Conservation (phyloP, 2,888 invertebrate genomes). For the Antheraea assamensis region DNA sequence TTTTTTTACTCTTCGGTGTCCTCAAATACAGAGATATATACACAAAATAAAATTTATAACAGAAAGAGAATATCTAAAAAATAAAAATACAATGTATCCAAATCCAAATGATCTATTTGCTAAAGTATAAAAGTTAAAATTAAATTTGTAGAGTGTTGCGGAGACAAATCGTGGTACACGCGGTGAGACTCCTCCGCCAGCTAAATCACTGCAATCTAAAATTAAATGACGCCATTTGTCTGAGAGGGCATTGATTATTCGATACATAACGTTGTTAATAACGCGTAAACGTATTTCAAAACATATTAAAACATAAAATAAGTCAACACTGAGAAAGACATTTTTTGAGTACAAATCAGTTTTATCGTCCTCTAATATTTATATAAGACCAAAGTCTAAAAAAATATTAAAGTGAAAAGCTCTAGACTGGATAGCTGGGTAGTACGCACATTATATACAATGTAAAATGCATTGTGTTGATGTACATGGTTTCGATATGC, state of each 20-base stretch:
- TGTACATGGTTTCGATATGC: background rate
- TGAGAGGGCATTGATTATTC: slow-evolving; percentile 45
- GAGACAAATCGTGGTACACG: slow-evolving; percentile 53
- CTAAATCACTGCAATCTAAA: slow-evolving; percentile 66
- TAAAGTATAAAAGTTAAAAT: slow-evolving; percentile 69
- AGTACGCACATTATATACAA: background rate
- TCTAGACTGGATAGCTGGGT: background rate
- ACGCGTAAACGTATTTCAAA: background rate
- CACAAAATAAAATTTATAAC: background rate
- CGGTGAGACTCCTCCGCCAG: slow-evolving; percentile 34
- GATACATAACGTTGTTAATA: background rate
- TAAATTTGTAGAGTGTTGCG: slow-evolving; percentile 58
- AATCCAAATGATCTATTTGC: slow-evolving; percentile 52
- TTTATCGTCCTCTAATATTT: background rate
- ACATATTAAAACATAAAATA: no score
- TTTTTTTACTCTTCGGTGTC: background rate
- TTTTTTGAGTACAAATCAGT: background rate
- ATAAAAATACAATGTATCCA: slow-evolving; percentile 25
- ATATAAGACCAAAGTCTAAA: background rate
- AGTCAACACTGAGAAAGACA: no score
- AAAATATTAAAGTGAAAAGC: background rate
- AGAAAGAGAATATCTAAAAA: background rate
- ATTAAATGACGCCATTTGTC: slow-evolving; percentile 66
- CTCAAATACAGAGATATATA: background rate
- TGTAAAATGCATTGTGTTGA: background rate